phyloP scores from a whole-genome alignment of 2,113 vertebrate species.

The Plecturocebus donacophilus region DNA sequence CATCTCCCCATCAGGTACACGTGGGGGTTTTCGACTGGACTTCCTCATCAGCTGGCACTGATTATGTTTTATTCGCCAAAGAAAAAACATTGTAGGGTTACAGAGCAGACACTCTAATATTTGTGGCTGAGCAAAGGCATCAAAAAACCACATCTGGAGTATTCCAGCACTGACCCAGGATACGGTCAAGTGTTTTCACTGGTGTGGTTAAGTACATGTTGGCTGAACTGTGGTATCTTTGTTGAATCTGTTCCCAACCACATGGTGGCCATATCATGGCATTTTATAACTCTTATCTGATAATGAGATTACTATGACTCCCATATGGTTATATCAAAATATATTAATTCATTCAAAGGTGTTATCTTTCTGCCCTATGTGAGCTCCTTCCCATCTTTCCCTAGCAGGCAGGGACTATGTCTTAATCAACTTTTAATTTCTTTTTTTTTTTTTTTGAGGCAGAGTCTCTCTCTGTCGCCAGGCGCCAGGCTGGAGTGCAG shows the following conservation, averaged over 20 bases:
- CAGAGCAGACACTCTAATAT: neutral
- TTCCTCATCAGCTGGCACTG: neutral
- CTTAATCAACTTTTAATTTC: constrained; percentile 12
- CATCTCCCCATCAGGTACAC: neutral
- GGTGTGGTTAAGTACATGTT: neutral
- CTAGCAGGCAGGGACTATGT: neutral
- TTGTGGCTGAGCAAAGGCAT: neutral
- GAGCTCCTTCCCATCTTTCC: neutral
- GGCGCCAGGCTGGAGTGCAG: too few species aligned
- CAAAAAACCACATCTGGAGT: neutral
- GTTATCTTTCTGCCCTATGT: neutral
- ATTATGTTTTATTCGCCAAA: neutral
- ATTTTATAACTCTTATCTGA: constrained; percentile 57
- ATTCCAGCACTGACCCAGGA: neutral
- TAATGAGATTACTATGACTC: constrained; percentile 46
- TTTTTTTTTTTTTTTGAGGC: neutral
- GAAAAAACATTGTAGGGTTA: neutral
- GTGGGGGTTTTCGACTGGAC: neutral
- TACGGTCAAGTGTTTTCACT: neutral
- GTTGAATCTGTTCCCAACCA: neutral
- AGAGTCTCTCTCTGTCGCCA: too few species aligned
- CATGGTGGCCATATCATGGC: neutral
- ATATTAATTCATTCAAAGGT: constrained; percentile 34
- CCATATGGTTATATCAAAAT: constrained; percentile 41
- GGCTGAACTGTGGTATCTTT: neutral